Evolutionary conservation across 1,140 invertebrate species (phyloP).

Genomic region (Orussus abietinus): DNA sequence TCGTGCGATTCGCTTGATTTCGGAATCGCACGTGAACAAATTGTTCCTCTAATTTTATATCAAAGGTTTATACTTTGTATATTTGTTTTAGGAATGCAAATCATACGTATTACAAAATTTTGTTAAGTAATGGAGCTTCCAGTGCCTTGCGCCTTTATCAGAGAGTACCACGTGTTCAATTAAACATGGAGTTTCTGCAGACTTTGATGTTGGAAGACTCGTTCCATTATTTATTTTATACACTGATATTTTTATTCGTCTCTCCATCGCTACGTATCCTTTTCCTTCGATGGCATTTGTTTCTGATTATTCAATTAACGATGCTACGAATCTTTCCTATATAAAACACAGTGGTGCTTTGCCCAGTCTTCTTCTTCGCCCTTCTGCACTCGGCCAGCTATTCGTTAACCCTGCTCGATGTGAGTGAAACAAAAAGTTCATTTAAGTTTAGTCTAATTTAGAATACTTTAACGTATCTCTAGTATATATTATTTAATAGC

Average conservation of each 20-base stretch:
- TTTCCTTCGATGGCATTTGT: conserved; percentile 33
- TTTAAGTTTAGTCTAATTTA: no score
- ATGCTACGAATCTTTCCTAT: conserved; percentile 52
- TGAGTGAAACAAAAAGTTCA: no score
- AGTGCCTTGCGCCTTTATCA: conserved; percentile 92
- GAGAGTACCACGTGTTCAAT: conserved; percentile 75
- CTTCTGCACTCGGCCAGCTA: conserved; percentile 88
- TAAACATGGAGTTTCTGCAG: conserved; percentile 77
- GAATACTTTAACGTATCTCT: no score
- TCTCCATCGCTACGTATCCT: conserved; percentile 85
- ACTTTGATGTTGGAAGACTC: conserved; percentile 86
- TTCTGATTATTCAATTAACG: conserved; percentile 10
- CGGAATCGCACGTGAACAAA: background rate
- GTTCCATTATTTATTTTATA: conserved; percentile 94
- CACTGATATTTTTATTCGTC: conserved; percentile 87
- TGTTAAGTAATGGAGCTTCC: conserved; percentile 88
- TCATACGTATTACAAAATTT: conserved; percentile 85
- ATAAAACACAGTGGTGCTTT: conserved; percentile 69
- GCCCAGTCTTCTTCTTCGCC: conserved; percentile 87
- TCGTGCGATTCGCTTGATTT: background rate
- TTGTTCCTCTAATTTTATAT: conserved; percentile 2
- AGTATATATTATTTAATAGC: conserved; percentile 26
- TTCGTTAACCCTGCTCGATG: conserved; percentile 82
- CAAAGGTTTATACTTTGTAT: conserved; percentile 14
- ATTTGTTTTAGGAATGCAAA: conserved; percentile 67